These are phyloP conservation scores for Micoletzkya japonica DNA, from an alignment of 2,888 invertebrate species.

Conservation along the genomic window DNA sequence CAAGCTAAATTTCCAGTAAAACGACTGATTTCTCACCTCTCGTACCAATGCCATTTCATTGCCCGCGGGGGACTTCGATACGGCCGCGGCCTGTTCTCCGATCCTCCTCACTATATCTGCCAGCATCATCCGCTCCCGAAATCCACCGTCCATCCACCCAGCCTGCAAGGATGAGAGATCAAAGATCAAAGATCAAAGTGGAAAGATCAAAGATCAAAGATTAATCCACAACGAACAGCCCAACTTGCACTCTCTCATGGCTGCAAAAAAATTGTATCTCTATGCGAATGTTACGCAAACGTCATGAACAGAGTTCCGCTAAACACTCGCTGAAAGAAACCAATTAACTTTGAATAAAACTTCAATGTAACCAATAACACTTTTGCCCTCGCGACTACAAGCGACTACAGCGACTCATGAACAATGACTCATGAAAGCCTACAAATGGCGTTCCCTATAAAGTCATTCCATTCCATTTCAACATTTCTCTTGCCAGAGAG, in stretches of 20 bases:
- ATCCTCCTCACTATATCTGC: constrained; percentile 21
- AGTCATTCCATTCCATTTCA: too few relatives aligned
- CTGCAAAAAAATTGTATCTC: neutral
- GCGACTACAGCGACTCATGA: neutral
- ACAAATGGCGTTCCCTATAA: too few relatives aligned
- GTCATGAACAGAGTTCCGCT: too few relatives aligned
- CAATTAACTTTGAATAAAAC: too few relatives aligned
- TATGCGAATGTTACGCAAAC: neutral
- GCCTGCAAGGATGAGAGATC: constrained; percentile 10
- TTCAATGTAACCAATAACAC: neutral
- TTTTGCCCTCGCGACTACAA: neutral
- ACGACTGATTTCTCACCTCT: neutral
- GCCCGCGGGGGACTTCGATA: neutral
- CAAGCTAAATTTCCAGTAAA: too few relatives aligned
- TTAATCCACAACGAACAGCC: neutral
- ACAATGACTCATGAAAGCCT: too few relatives aligned
- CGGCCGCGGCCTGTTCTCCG: neutral
- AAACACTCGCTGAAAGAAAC: too few relatives aligned
- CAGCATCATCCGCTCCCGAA: constrained; percentile 8
- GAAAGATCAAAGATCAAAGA: neutral
- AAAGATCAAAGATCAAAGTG: neutral
- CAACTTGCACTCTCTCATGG: neutral
- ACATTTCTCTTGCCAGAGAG: too few relatives aligned
- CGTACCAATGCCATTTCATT: neutral
- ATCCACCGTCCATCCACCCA: constrained; percentile 24